Base-by-base conservation (phyloP, 2,888 invertebrate genomes). In the Papilio gigon region DNA sequence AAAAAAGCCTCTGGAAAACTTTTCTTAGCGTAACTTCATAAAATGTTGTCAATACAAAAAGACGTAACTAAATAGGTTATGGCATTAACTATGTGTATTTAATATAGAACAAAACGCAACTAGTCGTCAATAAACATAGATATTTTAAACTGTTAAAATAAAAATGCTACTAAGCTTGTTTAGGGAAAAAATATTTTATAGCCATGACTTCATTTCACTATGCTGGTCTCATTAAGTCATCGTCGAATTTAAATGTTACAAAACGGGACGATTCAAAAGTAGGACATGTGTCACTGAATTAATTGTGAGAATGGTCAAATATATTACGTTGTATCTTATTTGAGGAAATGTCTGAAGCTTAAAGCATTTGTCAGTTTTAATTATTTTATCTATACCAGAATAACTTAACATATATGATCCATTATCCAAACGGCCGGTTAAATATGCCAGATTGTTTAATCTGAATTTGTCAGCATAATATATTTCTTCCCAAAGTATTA, bases 191-290 rank as follows among this genome's bases (percentile, higher is more conserved):
- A 9, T 35, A 17, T 25, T 17, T 47, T 47, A 20, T 44, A 9
- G 14, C 20, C 58, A 27, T 68, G 68, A 69, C 60, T 60, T 65
- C 60, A 69, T 61, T 53, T 50, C 11, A 59, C n/a, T 59, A 33
- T 47, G 1, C 42, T 65, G 27, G 22, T n/a, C 25, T 65, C 35
- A 44, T 35, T 12, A 27, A 22, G 30, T 11, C 62, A 37, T 44
- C 25, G 22, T 56, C 35, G 42, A 62, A 56, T 50, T 44, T 17
- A 1, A 25, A 63, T 35, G 62, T 63, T 44, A 42, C 35, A 27
- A 58, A 44, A 68, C 63, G 12, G n/a, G 20, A 20, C 14, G 37
- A 9, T 22, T 61, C 37, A 14, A 63, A 63, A n/a, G 40, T 37
- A 25, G 37, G 44, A 17, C 61, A 62, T 62, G 9, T 62, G 60